Percentiles rank a stretch among this genome's conserved stretches.
phyloP scores from a whole-genome alignment of 1,140 invertebrate species.

The Leptonema lineaticorne region DNA sequence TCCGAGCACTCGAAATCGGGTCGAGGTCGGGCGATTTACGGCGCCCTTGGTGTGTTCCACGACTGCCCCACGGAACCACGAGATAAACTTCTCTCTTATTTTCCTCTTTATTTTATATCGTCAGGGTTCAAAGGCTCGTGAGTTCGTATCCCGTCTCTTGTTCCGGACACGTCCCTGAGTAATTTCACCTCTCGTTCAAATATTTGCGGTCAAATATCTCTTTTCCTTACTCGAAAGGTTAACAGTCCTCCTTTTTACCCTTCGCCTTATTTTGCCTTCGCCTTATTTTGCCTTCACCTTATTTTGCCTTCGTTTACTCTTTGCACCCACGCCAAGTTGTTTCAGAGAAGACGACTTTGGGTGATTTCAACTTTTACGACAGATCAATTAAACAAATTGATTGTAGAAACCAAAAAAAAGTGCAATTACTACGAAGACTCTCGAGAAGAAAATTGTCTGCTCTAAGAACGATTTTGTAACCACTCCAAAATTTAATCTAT shows the following conservation, averaged over 20 bases:
- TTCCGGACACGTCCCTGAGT: not conserved
- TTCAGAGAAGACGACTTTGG: conserved; percentile 11
- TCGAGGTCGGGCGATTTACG: too few relatives aligned
- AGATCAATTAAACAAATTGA: conserved; percentile 30
- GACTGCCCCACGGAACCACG: too few relatives aligned
- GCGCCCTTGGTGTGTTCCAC: too few relatives aligned
- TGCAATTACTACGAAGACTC: not conserved
- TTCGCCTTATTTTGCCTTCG: conserved; percentile 34
- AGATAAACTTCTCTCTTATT: too few relatives aligned
- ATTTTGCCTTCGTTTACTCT: conserved; percentile 26
- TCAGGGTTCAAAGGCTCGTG: not conserved
- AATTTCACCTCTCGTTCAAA: conserved; percentile 5
- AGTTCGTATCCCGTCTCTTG: not conserved
- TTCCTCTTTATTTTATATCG: not conserved
- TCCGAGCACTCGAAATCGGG: too few relatives aligned
- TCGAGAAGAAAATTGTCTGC: too few relatives aligned
- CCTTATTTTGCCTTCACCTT: conserved; percentile 26
- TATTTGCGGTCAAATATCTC: not conserved
- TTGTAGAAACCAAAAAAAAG: conserved; percentile 10
- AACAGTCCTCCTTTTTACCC: not conserved
- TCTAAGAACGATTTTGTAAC: not conserved
- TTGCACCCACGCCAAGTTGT: conserved; percentile 32
- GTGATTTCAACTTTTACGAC: conserved; percentile 21
- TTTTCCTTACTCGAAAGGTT: not conserved
- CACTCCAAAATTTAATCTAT: too few relatives aligned